Evolutionary conservation across 2,113 vertebrate genomes (phyloP).

Genomic region (Tretioscincus oriximinensis): DNA sequence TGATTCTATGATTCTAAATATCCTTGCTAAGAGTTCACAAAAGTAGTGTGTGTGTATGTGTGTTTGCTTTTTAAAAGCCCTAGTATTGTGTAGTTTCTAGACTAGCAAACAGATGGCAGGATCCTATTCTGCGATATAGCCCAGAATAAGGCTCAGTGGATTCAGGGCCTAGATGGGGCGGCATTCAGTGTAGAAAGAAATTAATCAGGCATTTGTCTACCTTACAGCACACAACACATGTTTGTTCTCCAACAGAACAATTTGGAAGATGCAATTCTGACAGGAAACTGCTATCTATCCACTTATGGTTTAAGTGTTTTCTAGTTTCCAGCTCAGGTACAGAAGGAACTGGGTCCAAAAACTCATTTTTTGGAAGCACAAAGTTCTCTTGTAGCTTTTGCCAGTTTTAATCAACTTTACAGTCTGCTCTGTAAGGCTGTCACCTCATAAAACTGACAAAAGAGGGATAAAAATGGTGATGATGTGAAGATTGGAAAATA

Average conservation of each 20-base stretch:
- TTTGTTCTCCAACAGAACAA: not conserved
- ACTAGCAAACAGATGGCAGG: too few species aligned
- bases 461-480: not conserved
- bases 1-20: too few species aligned
- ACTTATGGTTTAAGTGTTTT: not conserved
- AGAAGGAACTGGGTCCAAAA: constrained; percentile 20
- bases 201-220: too few species aligned
- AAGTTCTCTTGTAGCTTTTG: not conserved
- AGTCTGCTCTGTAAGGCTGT: not conserved
- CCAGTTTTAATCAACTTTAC: constrained; percentile 18
- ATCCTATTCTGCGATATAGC: too few species aligned
- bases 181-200: too few species aligned
- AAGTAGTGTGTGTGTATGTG: too few species aligned
- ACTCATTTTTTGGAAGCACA: constrained; percentile 18
- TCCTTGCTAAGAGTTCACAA: too few species aligned
- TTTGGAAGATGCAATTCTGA: constrained; percentile 5
- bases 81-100: too few species aligned
- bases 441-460: constrained; percentile 8
- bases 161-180: too few species aligned
- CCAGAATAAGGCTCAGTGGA: too few species aligned
- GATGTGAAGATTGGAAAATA: constrained; percentile 21
- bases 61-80: too few species aligned
- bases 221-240: too few species aligned
- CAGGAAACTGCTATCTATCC: not conserved
- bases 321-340: not conserved